phyloP scores from a whole-genome alignment of 2,113 vertebrate genomes.

The Oophaga pumilio region DNA sequence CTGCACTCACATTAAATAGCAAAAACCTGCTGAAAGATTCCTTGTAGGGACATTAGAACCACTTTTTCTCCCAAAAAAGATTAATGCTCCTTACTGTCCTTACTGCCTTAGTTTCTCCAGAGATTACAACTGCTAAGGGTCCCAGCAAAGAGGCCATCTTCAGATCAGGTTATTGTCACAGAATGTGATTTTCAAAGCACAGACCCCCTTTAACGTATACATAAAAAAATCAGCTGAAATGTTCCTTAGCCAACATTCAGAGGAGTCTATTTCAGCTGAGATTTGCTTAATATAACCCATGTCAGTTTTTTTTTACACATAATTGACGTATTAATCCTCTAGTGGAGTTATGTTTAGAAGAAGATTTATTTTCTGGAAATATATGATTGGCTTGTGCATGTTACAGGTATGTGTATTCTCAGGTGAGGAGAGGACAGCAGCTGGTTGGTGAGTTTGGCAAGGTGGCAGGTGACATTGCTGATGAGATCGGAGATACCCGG shows the following conservation, averaged over 20 bases:
- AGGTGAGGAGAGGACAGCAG: background rate
- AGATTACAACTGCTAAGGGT: no score
- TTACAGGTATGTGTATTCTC: background rate
- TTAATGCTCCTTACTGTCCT: no score
- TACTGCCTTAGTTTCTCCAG: no score
- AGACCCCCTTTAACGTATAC: no score
- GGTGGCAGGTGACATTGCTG: slow-evolving; percentile 24
- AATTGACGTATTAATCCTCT: background rate
- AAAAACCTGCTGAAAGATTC: no score
- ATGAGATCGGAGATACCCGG: slow-evolving; percentile 3
- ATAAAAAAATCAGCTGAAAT: no score
- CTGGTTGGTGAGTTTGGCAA: background rate
- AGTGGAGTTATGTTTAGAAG: background rate
- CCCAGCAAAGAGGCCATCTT: no score
- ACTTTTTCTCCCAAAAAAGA: no score
- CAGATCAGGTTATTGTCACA: no score
- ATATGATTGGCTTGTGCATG: background rate
- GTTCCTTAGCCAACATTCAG: background rate
- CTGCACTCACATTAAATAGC: no score
- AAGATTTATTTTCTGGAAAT: background rate
- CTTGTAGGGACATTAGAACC: no score
- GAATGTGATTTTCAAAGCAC: no score
- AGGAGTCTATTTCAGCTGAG: background rate
- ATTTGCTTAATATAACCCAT: background rate
- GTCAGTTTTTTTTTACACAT: background rate